Base-by-base conservation (phyloP, 1,140 invertebrate genomes). In the Drusus annulatus region DNA sequence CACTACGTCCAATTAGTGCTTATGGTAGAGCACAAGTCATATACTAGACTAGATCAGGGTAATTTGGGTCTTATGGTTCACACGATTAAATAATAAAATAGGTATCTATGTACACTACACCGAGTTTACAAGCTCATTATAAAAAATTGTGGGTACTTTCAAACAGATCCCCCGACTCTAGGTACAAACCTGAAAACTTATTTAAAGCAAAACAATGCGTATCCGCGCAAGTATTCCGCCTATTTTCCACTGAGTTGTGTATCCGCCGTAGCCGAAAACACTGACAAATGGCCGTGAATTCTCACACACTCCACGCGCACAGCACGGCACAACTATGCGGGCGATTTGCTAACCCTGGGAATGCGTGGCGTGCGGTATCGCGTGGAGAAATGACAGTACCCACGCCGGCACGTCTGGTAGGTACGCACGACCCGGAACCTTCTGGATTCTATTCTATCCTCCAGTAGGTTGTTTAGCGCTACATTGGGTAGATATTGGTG, bases 261-360 rank as follows among this genome's bases (percentile, higher is more conserved):
- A 71, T 16, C 69, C 65, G 54, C 16, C 58, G 25, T 69, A 21
- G 69, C 54, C 31, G 65, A 73, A 63, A 80, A 69, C 65, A 45
- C 76, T 81, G 80, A 81, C 62, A 81, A 81, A 81, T 81, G 80
- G 71, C 52, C 25, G 65, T 25, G 69, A 68, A 81, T 81, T 78
- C 75, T 78, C 68, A 52, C 65, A 73, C 76, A 78, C 52, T 25
- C 69, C 50, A n/a, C 68, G 68, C 31, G 25, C 60, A 75, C 69
- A 76, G 78, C 71, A 62, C 36, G 36, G 36, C 36, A 45, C 36
- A 81, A 81, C 76, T 81, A 81, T 81, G 80, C 80, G 80, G 79
- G 69, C 74, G 73, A 80, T 80, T 80, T 80, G 79, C 19, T 69
- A 68, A 78, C 63, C 65, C 51, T 16, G 62, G 51, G 79, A 62